Percentiles rank a stretch among this genome's conserved stretches.
Conservation (phyloP, 1,140 invertebrate genomes). For the Eciton burchellii region DNA sequence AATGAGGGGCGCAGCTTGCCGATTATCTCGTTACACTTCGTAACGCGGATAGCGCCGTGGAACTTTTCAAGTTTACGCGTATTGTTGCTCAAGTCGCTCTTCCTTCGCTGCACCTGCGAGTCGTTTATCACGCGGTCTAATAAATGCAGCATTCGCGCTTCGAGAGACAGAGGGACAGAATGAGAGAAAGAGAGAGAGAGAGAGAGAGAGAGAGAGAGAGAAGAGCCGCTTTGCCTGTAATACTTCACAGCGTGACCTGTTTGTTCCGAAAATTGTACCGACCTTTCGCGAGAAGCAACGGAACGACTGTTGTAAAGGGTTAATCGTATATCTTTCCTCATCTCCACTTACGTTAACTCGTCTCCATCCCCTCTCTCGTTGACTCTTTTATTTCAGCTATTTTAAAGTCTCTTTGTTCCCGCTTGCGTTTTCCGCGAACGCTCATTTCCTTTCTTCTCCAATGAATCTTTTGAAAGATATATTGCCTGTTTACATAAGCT, state of each 20-base stretch:
- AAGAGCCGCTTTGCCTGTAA: constrained; percentile 15
- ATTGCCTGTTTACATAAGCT: not conserved
- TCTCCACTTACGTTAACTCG: not conserved
- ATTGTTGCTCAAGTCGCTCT: constrained; percentile 32
- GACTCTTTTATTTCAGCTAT: constrained; percentile 24
- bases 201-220: not conserved
- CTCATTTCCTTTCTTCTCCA: not conserved
- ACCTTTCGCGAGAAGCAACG: constrained; percentile 25
- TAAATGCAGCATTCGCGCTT: constrained; percentile 55
- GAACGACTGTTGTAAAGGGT: constrained; percentile 24
- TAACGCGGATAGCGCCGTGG: constrained; percentile 2
- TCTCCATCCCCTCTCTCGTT: not conserved
- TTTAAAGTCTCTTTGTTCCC: constrained; percentile 40
- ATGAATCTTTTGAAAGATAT: constrained; percentile 40
- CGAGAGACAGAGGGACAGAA: too few species aligned
- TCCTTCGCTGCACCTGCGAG: constrained; percentile 49
- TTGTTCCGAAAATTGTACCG: constrained; percentile 51
- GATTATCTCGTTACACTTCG: constrained; percentile 19
- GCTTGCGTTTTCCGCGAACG: not conserved
- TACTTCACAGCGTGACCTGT: constrained; percentile 34
- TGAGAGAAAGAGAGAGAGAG: too few species aligned
- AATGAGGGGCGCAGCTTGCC: not conserved
- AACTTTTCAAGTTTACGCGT: constrained; percentile 47
- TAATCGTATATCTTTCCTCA: constrained; percentile 40
- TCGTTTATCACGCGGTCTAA: constrained; percentile 57